Evolutionary conservation across 1,140 invertebrate genomes (phyloP), one percentile per base, ranked within the genome.

Genomic region (Ctenoplectra terminalis): DNA sequence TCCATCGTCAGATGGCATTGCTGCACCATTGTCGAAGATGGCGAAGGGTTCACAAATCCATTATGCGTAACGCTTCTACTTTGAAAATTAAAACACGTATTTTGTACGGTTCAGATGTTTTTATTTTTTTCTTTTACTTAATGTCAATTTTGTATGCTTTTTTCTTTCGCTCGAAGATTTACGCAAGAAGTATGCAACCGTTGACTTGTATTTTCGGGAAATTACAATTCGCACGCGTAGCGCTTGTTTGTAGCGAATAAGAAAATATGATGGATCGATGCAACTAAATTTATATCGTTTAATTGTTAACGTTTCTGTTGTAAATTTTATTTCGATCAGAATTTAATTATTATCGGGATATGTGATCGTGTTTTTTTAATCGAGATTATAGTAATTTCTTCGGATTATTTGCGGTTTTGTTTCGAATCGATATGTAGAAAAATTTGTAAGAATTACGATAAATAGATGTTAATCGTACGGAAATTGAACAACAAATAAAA

Each of bases 1-100:
- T 58, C 11, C 40, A n/a, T 78, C 75, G 75, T 48, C 66, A 78
- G 75, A 71, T 78, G 75, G 75, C 75, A 58, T 50, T 69, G 40
- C 31, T 29, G 40, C 54, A 46, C 17, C n/a, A 37, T 46, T 48
- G 23, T 48, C 23, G 15, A 58, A 69, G 23, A 70, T 70, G 66
- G 63, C 75, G 48, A 37, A 26, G n/a, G 23, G 26, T n/a, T 76
- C 34, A 3, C 26, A 67, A 74, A 52, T 50, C n/a, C 20, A 46
- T n/a, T 72, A 23, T 13, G 11, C 26, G 2, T 17, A 15, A 26
- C 26, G 17, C 17, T 60, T 23, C 11, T 34, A 40, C n/a, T 73
- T 60, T 71, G 0, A 26, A 54, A 11, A 1, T 56, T 71, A 46
- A 7, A 29, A 29, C 13, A 29, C 4, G 34, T 9, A 37, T 11